These are phyloP conservation scores for Falco rusticolus DNA, from an alignment of 2,797 vertebrate species.

Conservation along the genomic window DNA sequence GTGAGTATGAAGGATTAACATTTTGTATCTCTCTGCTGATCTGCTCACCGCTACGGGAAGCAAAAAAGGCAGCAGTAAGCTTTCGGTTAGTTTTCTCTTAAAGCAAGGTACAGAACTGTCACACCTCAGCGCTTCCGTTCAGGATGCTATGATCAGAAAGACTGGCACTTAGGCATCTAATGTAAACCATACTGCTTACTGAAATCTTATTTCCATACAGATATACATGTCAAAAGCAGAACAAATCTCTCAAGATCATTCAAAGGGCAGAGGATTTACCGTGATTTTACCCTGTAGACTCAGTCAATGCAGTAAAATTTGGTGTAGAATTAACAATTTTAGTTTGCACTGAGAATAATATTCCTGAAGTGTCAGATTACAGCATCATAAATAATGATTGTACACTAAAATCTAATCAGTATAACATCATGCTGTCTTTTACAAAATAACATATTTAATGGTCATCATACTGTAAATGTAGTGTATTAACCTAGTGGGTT, in stretches of 20 bases:
- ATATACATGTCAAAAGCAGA: not conserved
- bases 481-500: not conserved
- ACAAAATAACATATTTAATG: not conserved
- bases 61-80: not conserved
- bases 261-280: not conserved
- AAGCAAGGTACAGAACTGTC: not conserved
- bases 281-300: not conserved
- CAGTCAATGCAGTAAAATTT: not conserved
- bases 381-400: not conserved
- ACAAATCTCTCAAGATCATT: not conserved
- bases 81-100: not conserved
- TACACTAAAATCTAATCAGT: not conserved
- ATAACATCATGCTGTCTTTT: not conserved
- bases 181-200: not conserved
- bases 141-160: not conserved
- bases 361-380: not conserved
- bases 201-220: not conserved
- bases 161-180: not conserved
- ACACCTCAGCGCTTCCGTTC: not conserved
- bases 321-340: not conserved
- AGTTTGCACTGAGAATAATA: not conserved
- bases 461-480: not conserved
- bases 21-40: constrained; percentile 2
- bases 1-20: not conserved
- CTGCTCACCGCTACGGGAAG: not conserved